A percentile compares a stretch with the other conserved stretches of the same genome.
phyloP scores from a whole-genome alignment of 2,113 vertebrate species.

The Mesembrinibis cayennensis region DNA sequence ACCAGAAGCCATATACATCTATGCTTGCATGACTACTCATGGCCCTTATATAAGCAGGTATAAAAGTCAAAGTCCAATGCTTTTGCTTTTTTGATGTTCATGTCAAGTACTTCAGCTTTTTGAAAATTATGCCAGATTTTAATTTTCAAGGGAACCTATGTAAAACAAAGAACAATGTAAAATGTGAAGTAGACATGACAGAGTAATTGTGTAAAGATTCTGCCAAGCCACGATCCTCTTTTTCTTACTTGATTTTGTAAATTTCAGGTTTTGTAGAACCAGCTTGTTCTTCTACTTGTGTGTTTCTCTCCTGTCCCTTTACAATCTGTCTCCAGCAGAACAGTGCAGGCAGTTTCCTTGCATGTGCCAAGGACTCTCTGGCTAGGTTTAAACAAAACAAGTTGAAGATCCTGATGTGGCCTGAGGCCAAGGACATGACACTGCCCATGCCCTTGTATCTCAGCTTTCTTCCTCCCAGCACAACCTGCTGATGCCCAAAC shows the following conservation, averaged over 20 bases:
- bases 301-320: background rate
- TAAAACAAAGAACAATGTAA: background rate
- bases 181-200: background rate
- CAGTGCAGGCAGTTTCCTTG: background rate
- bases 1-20: background rate
- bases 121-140: background rate
- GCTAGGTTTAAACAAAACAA: background rate
- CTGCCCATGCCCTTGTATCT: background rate
- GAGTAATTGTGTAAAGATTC: background rate
- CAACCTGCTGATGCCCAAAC: background rate
- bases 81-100: background rate
- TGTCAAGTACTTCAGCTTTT: background rate
- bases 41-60: background rate
- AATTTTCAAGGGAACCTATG: background rate
- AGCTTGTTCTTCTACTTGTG: background rate
- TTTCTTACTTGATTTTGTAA: background rate
- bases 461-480: background rate
- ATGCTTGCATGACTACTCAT: background rate
- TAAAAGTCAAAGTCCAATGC: background rate
- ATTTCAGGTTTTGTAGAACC: background rate
- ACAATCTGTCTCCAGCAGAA: background rate
- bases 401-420: background rate
- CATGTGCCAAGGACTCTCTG: background rate
- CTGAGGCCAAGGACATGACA: background rate
- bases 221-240: background rate